These are phyloP conservation scores for Pectinophora gossypiella DNA, from an alignment of 1,140 invertebrate species.

Conservation along the genomic window DNA sequence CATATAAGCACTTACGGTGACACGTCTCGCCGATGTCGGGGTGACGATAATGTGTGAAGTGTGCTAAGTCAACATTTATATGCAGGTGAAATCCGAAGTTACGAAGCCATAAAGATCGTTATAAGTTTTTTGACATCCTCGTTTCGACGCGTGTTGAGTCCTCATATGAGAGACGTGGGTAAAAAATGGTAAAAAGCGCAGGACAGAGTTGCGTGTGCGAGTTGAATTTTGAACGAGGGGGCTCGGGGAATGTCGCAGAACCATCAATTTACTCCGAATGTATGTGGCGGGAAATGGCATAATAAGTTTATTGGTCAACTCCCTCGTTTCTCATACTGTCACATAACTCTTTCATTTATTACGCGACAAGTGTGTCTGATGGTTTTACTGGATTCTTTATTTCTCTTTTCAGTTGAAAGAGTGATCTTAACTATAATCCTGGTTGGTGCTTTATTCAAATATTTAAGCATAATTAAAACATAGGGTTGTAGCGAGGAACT, in stretches of 20 bases:
- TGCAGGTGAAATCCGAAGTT: slow-evolving; percentile 13
- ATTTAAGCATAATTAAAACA: no score
- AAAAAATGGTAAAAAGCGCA: slow-evolving; percentile 22
- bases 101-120: slow-evolving; percentile 19
- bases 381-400: not conserved
- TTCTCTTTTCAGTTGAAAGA: not conserved
- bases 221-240: slow-evolving; percentile 29
- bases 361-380: not conserved
- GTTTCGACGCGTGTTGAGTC: slow-evolving; percentile 30
- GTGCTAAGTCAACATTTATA: slow-evolving; percentile 23
- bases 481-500: no score
- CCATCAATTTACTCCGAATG: not conserved
- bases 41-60: slow-evolving; percentile 23
- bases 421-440: not conserved
- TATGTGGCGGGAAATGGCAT: not conserved
- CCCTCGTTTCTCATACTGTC: not conserved
- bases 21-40: not conserved
- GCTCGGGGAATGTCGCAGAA: not conserved
- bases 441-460: no score
- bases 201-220: slow-evolving; percentile 21
- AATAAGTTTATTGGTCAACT: not conserved
- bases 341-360: not conserved
- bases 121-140: slow-evolving; percentile 34
- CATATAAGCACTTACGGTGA: not conserved
- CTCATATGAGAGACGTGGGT: slow-evolving; percentile 21